These are phyloP conservation scores for Gambusia affinis DNA, from an alignment of 2,113 vertebrate genomes.

Conservation along the genomic window DNA sequence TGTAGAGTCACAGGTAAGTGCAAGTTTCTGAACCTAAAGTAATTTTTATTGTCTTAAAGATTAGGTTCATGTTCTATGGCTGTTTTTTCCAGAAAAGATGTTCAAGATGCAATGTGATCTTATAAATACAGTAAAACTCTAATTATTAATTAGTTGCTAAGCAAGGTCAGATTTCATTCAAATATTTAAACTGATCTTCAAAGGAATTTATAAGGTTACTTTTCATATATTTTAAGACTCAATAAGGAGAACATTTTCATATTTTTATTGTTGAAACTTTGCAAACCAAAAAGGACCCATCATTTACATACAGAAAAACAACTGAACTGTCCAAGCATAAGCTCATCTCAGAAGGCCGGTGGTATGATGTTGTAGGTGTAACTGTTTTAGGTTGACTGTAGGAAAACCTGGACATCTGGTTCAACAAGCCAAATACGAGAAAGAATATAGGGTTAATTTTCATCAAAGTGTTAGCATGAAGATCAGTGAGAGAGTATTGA, in stretches of 20 bases:
- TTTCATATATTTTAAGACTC: no score
- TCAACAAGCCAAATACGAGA: not conserved
- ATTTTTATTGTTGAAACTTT: no score
- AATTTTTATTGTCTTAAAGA: not conserved
- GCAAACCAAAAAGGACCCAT: not conserved
- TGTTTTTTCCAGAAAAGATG: not conserved
- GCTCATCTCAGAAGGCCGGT: not conserved
- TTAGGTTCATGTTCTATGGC: not conserved
- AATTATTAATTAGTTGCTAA: no score
- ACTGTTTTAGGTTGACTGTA: not conserved
- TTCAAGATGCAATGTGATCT: not conserved
- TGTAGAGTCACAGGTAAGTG: constrained; percentile 37
- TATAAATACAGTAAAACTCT: no score
- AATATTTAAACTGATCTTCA: no score
- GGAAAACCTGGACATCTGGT: not conserved
- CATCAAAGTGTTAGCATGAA: not conserved
- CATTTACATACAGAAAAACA: not conserved
- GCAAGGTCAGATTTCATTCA: no score
- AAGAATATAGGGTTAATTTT: not conserved
- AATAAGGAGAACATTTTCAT: no score
- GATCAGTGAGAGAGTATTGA: not conserved
- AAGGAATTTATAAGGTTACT: no score
- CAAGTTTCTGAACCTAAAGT: not conserved
- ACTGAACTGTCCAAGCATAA: not conserved
- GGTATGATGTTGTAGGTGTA: not conserved